Evolutionary conservation across 2,113 vertebrate species (phyloP).

Genomic region (Coptodon bakossiorum): DNA sequence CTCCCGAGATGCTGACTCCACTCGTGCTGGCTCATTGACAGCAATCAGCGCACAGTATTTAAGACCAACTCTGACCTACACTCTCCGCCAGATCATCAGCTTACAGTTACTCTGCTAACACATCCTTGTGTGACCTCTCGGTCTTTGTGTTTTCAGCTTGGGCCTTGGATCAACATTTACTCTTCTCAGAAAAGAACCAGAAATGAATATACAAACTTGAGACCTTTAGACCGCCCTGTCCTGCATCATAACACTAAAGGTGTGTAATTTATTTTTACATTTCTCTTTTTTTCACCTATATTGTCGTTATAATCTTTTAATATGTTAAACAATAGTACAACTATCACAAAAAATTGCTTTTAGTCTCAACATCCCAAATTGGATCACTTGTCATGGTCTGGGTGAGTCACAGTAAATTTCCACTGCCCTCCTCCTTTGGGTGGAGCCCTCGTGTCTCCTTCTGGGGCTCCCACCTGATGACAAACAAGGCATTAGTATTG

Average conservation of each 20-base stretch:
- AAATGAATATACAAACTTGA: neutral
- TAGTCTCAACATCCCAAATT: too few relatives aligned
- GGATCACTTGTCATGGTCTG: conserved; percentile 78
- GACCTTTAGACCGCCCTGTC: neutral
- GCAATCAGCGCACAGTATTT: neutral
- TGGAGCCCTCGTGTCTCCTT: too few relatives aligned
- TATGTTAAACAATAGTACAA: too few relatives aligned
- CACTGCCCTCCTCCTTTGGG: conserved; percentile 65
- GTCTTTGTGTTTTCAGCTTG: neutral
- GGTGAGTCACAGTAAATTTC: conserved; percentile 88
- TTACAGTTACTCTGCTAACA: neutral
- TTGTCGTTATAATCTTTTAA: too few relatives aligned
- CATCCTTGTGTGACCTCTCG: neutral
- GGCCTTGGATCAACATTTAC: neutral
- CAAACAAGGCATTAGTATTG: too few relatives aligned
- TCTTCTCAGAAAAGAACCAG: neutral
- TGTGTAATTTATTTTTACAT: neutral
- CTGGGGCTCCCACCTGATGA: too few relatives aligned
- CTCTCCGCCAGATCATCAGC: neutral
- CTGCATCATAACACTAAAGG: too few relatives aligned
- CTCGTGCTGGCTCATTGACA: neutral
- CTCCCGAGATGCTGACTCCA: neutral
- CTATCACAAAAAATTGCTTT: too few relatives aligned
- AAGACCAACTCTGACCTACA: neutral
- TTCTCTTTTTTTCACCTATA: too few relatives aligned